These are phyloP conservation scores for Acyrthosiphon pisum DNA, from an alignment of 1,140 invertebrate species.

Conservation along the genomic window DNA sequence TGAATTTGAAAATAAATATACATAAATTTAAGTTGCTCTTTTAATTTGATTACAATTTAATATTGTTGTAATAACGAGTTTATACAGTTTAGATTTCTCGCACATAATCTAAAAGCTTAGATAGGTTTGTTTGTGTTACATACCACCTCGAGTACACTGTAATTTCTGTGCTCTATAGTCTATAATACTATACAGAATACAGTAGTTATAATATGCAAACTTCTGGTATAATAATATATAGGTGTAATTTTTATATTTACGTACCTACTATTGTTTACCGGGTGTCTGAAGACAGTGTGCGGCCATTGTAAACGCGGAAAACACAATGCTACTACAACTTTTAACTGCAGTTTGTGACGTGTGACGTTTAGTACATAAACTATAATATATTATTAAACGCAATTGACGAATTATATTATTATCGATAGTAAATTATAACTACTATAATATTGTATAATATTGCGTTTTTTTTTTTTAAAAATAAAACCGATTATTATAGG, in stretches of 20 bases:
- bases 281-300: too few species aligned
- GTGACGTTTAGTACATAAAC: not conserved
- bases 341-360: not conserved
- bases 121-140: not conserved
- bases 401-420: not conserved
- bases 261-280: too few species aligned
- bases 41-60: constrained; percentile 31
- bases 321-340: not conserved
- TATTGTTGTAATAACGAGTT: not conserved
- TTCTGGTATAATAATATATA: not conserved
- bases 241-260: not conserved
- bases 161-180: not conserved
- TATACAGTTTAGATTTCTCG: not conserved
- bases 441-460: too few species aligned
- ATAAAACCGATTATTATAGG: not conserved
- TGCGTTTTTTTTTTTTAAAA: not conserved
- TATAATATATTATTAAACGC: not conserved
- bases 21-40: not conserved
- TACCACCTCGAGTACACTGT: not conserved
- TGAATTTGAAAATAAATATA: not conserved
- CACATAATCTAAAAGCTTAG: not conserved
- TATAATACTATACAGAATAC: not conserved
- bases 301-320: not conserved
- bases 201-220: not conserved
- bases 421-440: not conserved